These are phyloP conservation scores for Drosophila diplacantha DNA, from an alignment of 2,888 invertebrate genomes.

Conservation along the genomic window DNA sequence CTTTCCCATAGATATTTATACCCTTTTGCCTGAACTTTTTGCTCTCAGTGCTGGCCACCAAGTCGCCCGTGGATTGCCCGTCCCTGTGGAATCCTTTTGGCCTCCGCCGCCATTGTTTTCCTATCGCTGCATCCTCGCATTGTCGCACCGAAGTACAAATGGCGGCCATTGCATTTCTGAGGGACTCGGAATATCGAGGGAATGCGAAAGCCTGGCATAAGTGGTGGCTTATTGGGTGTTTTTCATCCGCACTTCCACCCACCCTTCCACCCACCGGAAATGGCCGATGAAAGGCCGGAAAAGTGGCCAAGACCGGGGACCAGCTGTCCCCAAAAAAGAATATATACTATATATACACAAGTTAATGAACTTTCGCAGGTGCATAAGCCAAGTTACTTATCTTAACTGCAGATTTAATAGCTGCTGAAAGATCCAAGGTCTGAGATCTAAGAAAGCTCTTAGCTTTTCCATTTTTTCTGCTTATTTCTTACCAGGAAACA, in stretches of 20 bases:
- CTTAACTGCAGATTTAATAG: too few relatives aligned
- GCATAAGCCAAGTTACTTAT: neutral
- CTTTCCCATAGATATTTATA: too few relatives aligned
- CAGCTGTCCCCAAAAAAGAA: constrained; percentile 8
- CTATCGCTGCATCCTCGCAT: constrained; percentile 44
- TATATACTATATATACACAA: neutral
- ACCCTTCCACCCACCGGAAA: neutral
- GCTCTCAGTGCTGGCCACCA: constrained; percentile 6
- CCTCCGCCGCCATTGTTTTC: constrained; percentile 56
- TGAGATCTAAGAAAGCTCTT: too few relatives aligned
- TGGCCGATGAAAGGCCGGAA: constrained; percentile 1
- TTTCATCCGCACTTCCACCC: neutral
- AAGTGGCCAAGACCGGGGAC: neutral
- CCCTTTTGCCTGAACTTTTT: neutral
- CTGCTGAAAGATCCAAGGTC: too few relatives aligned
- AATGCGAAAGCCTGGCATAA: constrained; percentile 30
- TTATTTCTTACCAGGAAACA: too few relatives aligned
- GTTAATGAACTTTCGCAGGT: constrained; percentile 8
- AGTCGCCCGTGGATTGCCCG: constrained; percentile 40
- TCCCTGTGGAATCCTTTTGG: constrained; percentile 54
- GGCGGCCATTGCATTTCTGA: constrained; percentile 27
- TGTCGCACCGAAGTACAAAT: constrained; percentile 35
- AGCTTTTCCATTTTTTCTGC: too few relatives aligned
- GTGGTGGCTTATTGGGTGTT: constrained; percentile 30
- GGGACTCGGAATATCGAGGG: constrained; percentile 23